Base-by-base conservation (phyloP, 2,797 vertebrate genomes). In the Oreochromis grahami region DNA sequence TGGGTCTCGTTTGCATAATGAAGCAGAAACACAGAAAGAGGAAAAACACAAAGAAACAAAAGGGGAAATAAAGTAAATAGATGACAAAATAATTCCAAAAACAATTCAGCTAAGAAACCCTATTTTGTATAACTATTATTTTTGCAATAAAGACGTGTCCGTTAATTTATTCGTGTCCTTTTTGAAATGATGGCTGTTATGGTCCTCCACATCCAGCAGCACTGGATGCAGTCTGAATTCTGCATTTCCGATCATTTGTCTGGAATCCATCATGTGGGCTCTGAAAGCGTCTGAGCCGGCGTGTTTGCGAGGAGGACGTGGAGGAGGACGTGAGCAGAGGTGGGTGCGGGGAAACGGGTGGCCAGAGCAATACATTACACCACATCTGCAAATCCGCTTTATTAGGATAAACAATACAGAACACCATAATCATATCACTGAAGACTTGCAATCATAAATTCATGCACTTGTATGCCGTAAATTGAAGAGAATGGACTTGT, bases 361-460 rank as follows among this genome's bases (percentile, higher is more conserved):
- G 84, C 92, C 93, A 94, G 91, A 93, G 92, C 91, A 93, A 92
- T 93, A 94, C 92, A 91, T 94, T 89, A 92, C 84, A 89, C 86
- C 88, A 93, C 85, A 83, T 88, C 82, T 84, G 90, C 80, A 92
- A 91, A 94, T 89, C 79, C 15, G 63, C 77, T 91, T 91, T 85
- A 91, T 90, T 84, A 91, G 81, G 77, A 87, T 58, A 86, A 89
- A 92, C 88, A 82, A 92, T 89, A 88, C 86, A 88, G 79, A 91
- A 93, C 90, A 91, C 85, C 80, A 86, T 87, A 87, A 89, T 91
- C 87, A 94, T 90, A 87, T 86, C 91, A 92, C 84, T 87, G 78
- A 85, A 85, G 87, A 92, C 89, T 89, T 92, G 91, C 87, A 93
- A 84, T 88, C 88, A 86, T 84, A 90, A 83, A 89, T 77, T 92